Base-by-base conservation (phyloP, 2,888 invertebrate species). In the Oscheius onirici region DNA sequence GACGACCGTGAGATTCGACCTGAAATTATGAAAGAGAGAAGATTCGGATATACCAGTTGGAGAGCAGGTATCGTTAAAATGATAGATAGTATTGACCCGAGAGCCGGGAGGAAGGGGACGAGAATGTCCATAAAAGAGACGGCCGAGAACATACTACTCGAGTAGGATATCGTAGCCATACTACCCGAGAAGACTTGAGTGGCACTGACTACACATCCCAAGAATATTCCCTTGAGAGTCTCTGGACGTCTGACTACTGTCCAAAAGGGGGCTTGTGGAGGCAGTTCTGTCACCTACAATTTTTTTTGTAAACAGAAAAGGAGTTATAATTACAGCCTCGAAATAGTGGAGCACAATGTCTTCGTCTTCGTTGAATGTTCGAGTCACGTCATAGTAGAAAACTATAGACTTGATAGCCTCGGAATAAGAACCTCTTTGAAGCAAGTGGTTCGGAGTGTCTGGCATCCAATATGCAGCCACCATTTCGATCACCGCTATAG, bases 81-180 rank as follows among this genome's bases (percentile, higher is more conserved):
- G 10, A 82, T 82, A 2, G 83, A 83, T 26, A 85, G 58, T 10
- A 85, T 73, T 6, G 82, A 75, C 0, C 84, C 85, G 13, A 85
- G 68, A 5, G 83, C 80, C 0, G 85, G 85, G 1, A 85, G 72
- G 67, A 79, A 84, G 2, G 83, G 82, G 24, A 84, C 77, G 2
- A 85, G 72, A 1, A 74, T 54, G 41, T 75, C 77, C 26, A 83
- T 72, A 70, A 85, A 83, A 1, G 83, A 81, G 8, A 85, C 83
- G 0, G 83, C 78, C 22, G 63, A 68, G 75, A 85, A 85, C 84
- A 85, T 85, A 26, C 83, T 73, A 41, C 84, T 85, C 17, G 83
- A 83, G 57, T 85, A 85, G 0, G 82, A 79, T 8, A 84, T 82
- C 0, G 82, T 76, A 1, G 82, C 84, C 85, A 85, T 85, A 28